Evolutionary conservation across 2,888 invertebrate species (phyloP).

Genomic region (Dolomedes plantarius): DNA sequence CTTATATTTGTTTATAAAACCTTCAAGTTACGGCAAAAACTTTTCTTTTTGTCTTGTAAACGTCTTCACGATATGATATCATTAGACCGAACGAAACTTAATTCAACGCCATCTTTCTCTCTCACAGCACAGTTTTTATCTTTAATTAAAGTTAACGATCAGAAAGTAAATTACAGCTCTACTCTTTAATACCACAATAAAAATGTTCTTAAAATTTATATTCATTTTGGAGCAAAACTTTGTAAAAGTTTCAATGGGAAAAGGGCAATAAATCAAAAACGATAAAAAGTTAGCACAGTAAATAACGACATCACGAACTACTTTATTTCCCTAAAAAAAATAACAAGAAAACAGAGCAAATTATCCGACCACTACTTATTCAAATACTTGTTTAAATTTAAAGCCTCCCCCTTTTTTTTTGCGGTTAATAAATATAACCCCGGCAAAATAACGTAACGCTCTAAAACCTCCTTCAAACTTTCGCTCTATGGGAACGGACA

Average conservation of each 20-base stretch:
- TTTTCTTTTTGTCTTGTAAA: too few relatives aligned
- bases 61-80: too few relatives aligned
- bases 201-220: background rate
- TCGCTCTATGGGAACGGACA: background rate
- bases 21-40: too few relatives aligned
- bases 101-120: too few relatives aligned
- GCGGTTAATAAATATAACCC: slow-evolving; percentile 5
- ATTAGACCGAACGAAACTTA: too few relatives aligned
- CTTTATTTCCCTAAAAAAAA: background rate
- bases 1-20: too few relatives aligned
- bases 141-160: too few relatives aligned
- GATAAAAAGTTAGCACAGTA: background rate
- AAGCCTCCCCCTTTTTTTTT: background rate
- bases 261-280: slow-evolving; percentile 1
- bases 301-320: background rate
- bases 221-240: background rate
- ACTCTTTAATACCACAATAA: background rate
- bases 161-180: too few relatives aligned
- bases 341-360: background rate
- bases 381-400: slow-evolving; percentile 12
- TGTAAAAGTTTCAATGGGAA: background rate
- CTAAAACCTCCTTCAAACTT: background rate
- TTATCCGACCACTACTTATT: background rate
- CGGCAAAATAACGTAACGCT: background rate
- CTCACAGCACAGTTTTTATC: too few relatives aligned